These are phyloP conservation scores for Holacanthus passer DNA, from an alignment of 2,113 vertebrate genomes.

Conservation along the genomic window DNA sequence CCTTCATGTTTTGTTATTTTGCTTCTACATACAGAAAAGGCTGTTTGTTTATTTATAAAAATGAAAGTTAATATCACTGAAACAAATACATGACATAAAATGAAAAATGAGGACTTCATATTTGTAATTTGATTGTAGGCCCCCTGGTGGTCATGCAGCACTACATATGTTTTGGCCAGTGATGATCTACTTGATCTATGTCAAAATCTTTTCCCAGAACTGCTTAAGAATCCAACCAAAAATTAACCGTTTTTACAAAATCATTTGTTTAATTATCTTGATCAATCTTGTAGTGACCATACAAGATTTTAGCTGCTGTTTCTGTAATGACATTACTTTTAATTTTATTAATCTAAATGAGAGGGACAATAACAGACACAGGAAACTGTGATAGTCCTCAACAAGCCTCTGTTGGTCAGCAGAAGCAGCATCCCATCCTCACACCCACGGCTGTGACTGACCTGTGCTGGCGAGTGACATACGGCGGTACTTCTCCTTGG, in stretches of 20 bases:
- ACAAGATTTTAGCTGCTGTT: background rate
- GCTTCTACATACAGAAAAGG: background rate
- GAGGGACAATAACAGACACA: background rate
- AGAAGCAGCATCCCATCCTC: background rate
- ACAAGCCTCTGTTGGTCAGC: background rate
- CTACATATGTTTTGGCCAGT: background rate
- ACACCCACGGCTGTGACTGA: too few relatives aligned
- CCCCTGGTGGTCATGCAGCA: constrained; percentile 7
- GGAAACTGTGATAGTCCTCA: background rate
- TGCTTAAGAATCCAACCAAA: background rate
- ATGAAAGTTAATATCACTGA: background rate
- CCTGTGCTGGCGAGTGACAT: constrained; percentile 96
- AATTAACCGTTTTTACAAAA: background rate
- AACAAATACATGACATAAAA: background rate
- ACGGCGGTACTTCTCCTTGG: constrained; percentile 96
- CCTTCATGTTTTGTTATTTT: background rate
- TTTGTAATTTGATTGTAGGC: background rate
- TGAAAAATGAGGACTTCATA: background rate
- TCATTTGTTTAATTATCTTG: background rate
- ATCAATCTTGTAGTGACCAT: background rate
- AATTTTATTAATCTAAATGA: background rate
- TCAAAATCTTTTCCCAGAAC: background rate
- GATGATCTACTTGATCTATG: too few relatives aligned
- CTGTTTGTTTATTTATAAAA: background rate
- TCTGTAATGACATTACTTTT: background rate